These are phyloP conservation scores for Sakesphorus luctuosus DNA, from an alignment of 2,113 vertebrate genomes.

Conservation along the genomic window DNA sequence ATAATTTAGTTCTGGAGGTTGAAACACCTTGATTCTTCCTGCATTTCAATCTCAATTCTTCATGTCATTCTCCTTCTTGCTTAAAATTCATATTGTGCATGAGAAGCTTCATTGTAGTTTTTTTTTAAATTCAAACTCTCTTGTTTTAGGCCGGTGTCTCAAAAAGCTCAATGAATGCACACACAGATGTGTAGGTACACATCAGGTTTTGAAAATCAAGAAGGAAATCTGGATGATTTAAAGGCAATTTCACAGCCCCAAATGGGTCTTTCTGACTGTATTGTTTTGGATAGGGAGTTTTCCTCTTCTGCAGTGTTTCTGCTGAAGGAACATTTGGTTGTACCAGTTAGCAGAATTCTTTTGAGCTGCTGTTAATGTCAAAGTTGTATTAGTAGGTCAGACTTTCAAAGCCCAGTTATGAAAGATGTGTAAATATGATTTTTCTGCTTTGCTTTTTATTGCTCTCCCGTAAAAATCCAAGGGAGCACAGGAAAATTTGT, in stretches of 20 bases:
- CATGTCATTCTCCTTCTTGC: rapidly evolving
- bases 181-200: rapidly evolving
- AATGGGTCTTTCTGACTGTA: not conserved
- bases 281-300: not conserved
- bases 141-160: not conserved
- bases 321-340: not conserved
- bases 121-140: not conserved
- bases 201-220: not conserved
- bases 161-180: not conserved
- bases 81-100: not conserved
- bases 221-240: not conserved
- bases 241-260: not conserved
- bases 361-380: not conserved
- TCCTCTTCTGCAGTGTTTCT: not conserved
- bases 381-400: not conserved
- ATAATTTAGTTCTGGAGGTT: not conserved
- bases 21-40: not conserved
- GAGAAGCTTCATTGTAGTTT: not conserved
- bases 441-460: not conserved
- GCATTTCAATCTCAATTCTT: not conserved
- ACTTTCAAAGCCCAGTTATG: not conserved
- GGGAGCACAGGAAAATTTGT: not conserved
- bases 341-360: not conserved
- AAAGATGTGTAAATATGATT: not conserved
- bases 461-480: not conserved